These are phyloP conservation scores for Drosophila truncata DNA, from an alignment of 1,140 invertebrate genomes.

Conservation along the genomic window DNA sequence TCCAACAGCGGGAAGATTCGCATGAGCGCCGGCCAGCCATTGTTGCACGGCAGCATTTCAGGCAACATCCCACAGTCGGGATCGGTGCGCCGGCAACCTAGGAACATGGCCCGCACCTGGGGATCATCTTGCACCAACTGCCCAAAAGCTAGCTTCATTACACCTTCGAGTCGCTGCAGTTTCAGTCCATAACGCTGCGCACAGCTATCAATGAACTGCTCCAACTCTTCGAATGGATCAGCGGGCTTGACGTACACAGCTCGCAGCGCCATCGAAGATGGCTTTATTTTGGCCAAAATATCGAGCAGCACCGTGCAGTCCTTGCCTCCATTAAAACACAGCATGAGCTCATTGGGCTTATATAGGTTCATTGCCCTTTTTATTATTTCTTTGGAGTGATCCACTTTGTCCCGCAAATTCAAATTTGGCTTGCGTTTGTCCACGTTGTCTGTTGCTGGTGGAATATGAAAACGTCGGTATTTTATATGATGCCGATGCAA, in stretches of 20 bases:
- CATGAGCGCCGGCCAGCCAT: constrained; percentile 94
- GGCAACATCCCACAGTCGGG: constrained; percentile 86
- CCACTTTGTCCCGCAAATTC: constrained; percentile 11
- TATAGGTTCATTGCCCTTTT: constrained; percentile 83
- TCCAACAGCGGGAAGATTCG: constrained; percentile 94
- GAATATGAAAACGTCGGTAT: constrained; percentile 1
- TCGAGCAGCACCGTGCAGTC: constrained; percentile 97
- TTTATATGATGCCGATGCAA: background rate
- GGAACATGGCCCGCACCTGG: constrained; percentile 92
- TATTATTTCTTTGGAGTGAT: constrained; percentile 21
- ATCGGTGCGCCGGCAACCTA: constrained; percentile 95
- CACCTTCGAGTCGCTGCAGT: constrained; percentile 88
- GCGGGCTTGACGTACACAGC: constrained; percentile 90
- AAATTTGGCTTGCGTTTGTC: background rate
- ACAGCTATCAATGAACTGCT: constrained; percentile 91
- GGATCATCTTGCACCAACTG: constrained; percentile 88
- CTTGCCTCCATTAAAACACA: constrained; percentile 98
- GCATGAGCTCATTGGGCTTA: constrained; percentile 90
- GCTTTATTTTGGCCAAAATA: constrained; percentile 85
- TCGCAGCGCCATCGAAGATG: constrained; percentile 84
- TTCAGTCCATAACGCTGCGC: constrained; percentile 90
- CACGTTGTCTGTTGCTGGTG: background rate
- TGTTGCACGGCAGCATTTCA: constrained; percentile 90
- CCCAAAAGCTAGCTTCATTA: constrained; percentile 90
- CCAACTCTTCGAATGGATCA: constrained; percentile 94